These are phyloP conservation scores for Calidris pugnax DNA, from an alignment of 2,113 vertebrate species.

Conservation along the genomic window DNA sequence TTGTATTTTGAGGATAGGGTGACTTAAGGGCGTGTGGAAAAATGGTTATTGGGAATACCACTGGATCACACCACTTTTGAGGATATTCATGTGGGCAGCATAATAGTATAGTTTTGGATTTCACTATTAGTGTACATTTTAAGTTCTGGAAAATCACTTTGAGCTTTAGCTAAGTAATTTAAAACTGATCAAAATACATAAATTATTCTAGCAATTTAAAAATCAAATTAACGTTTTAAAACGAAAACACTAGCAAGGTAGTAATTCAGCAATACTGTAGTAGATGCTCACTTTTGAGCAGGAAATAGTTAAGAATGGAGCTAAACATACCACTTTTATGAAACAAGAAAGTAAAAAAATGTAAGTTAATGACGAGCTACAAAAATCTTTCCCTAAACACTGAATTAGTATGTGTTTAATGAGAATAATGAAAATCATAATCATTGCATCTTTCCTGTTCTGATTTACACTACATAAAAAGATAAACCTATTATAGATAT, in stretches of 20 bases:
- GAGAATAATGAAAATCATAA: conserved; percentile 14
- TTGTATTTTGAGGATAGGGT: neutral
- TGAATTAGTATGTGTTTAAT: conserved; percentile 25
- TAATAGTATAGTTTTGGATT: neutral
- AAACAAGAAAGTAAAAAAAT: neutral
- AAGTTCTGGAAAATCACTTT: neutral
- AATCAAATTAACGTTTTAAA: neutral
- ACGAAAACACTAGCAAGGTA: neutral
- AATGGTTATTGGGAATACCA: neutral
- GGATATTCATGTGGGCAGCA: neutral
- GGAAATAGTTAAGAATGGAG: neutral
- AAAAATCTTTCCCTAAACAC: neutral
- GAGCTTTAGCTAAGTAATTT: neutral
- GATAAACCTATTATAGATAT: conserved; percentile 22
- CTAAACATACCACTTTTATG: neutral
- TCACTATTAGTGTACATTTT: neutral
- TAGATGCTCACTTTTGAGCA: neutral
- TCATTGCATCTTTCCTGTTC: conserved; percentile 11
- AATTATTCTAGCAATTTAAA: neutral
- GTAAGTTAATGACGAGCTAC: neutral
- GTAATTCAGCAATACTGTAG: neutral
- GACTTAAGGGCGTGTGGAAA: neutral
- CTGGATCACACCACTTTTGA: neutral
- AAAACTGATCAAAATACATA: neutral
- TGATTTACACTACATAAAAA: conserved; percentile 30